These are phyloP conservation scores for Chrysolina haemoptera DNA, from an alignment of 2,888 invertebrate genomes.

Conservation along the genomic window DNA sequence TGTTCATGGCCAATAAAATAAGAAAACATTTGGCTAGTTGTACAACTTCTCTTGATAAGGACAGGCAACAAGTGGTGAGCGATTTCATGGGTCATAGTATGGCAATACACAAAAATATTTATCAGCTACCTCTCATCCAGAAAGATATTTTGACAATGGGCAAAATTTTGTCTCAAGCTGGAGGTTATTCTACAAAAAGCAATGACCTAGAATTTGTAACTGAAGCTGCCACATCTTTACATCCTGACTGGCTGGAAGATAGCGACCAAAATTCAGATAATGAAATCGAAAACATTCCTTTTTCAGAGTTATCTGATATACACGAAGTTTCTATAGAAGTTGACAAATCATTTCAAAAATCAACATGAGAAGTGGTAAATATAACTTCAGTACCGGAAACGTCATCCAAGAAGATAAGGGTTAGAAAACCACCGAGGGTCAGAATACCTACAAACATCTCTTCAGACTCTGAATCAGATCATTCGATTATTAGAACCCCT, in stretches of 20 bases:
- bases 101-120: constrained; percentile 4
- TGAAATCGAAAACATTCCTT: not conserved
- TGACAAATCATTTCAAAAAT: not conserved
- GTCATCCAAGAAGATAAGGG: not conserved
- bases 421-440: constrained; percentile 3
- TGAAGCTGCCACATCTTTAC: not conserved
- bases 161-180: constrained; percentile 3
- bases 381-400: not conserved
- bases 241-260: constrained; percentile 1
- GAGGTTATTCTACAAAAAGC: not conserved
- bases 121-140: constrained; percentile 6
- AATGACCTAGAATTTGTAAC: constrained; percentile 5
- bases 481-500: not conserved
- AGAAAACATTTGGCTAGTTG: constrained; percentile 9
- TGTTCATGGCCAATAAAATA: not conserved
- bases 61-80: not conserved
- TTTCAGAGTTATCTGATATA: not conserved
- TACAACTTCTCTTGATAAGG: constrained; percentile 4
- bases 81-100: constrained; percentile 10
- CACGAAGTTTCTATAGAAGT: constrained; percentile 2
- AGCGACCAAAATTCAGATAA: not conserved
- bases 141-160: constrained; percentile 9
- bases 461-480: not conserved
- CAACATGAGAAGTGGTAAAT: not conserved
- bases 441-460: not conserved